Percentiles rank a stretch among this genome's conserved stretches.
Conservation (phyloP, 2,113 vertebrate species). For the Nycticorax nycticorax region DNA sequence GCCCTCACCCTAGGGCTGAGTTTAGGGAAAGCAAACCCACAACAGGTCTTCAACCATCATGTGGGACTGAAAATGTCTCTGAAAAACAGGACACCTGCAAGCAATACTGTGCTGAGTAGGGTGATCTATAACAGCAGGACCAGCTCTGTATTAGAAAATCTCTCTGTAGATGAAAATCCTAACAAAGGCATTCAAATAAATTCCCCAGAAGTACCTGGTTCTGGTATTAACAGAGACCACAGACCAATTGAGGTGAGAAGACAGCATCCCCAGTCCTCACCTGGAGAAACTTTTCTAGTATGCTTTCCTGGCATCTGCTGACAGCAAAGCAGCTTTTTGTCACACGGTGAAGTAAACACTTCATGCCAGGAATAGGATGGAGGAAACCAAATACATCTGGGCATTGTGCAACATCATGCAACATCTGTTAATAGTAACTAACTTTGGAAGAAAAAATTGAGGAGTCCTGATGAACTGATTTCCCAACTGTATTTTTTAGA, state of each 20-base stretch:
- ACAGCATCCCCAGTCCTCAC: not conserved
- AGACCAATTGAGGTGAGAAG: not conserved
- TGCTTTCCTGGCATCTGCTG: not conserved
- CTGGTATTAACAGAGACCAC: not conserved
- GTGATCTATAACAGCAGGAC: not conserved
- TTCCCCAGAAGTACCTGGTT: not conserved
- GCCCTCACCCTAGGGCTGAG: not conserved
- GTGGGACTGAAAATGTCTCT: not conserved
- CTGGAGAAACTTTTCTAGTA: not conserved
- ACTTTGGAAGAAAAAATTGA: not conserved
- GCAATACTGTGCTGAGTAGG: not conserved
- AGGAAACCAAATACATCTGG: conserved; percentile 1
- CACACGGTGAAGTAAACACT: not conserved
- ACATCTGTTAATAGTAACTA: not conserved
- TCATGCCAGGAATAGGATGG: conserved; percentile 2
- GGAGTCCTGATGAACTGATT: not conserved
- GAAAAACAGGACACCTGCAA: not conserved
- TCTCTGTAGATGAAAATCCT: not conserved
- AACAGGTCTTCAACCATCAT: not conserved
- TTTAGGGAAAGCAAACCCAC: not conserved
- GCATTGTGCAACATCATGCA: not conserved
- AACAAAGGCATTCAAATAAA: not conserved
- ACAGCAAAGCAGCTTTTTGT: not conserved
- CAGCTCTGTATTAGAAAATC: not conserved
- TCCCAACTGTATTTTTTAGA: not conserved